phyloP scores from a whole-genome alignment of 2,113 vertebrate genomes.

The Gymnarchus niloticus region DNA sequence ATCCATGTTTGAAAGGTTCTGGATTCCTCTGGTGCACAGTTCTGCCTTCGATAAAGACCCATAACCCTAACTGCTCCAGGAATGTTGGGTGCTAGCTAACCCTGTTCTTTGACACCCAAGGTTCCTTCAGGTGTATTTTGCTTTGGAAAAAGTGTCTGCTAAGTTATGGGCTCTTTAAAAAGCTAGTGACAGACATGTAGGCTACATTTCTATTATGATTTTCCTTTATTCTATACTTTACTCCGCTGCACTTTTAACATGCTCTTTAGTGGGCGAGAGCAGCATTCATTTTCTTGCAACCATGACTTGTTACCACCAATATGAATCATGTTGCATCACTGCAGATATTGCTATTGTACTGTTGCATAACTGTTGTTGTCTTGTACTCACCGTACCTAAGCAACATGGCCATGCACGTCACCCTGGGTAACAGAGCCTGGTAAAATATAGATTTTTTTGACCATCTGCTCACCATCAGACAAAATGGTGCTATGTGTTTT shows the following conservation, averaged over 20 bases:
- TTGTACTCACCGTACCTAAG: conserved; percentile 6
- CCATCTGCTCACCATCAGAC: conserved; percentile 10
- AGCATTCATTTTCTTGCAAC: too few relatives aligned
- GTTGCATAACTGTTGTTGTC: conserved; percentile 7
- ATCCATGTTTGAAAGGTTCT: too few relatives aligned
- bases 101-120: too few relatives aligned
- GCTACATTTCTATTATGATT: background rate
- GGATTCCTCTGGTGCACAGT: too few relatives aligned
- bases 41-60: too few relatives aligned
- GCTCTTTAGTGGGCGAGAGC: background rate
- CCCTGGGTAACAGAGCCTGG: background rate
- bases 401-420: background rate
- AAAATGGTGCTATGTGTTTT: background rate
- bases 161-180: background rate
- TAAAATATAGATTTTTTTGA: background rate
- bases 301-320: background rate
- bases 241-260: background rate
- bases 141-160: background rate
- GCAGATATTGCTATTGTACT: background rate
- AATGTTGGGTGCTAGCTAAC: too few relatives aligned
- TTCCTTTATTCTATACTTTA: background rate
- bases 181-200: background rate
- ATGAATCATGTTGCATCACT: background rate
- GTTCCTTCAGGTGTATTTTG: too few relatives aligned
- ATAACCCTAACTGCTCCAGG: too few relatives aligned